Evolutionary conservation across 2,113 vertebrate species (phyloP), one percentile per base, ranked within the genome.

Genomic region (Myodes glareolus): DNA sequence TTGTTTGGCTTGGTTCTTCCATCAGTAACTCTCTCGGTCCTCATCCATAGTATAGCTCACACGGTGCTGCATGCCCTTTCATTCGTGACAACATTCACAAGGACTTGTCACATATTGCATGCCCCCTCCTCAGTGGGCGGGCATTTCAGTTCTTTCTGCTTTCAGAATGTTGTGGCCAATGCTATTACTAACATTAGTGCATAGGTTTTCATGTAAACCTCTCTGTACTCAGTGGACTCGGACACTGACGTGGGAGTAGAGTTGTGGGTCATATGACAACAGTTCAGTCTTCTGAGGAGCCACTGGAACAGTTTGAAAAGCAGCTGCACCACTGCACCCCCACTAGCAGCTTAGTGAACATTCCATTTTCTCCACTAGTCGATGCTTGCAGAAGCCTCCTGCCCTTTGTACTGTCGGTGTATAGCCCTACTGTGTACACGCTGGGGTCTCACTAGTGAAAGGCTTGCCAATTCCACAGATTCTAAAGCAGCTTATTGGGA

Each of bases 221-320:
- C 29, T 42, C 13, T 88, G 12, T 80, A 76, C 84, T 93, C 7
- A 1, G 6, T 93, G 86, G 29, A 58, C 52, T 47, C 72, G 10
- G 23, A 3, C 39, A 6, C 29, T 45, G 39, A 23, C 16, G 2
- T 47, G 29, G 42, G 19, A 96, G 31, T 45, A 52, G 31, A 91
- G 86, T 88, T 73, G 1, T 27, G 13, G 19, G 33, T 88, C 7
- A 6, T 39, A 84, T n/a, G n/a, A n/a, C 76, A 85, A 50, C 45
- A 91, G 45, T 87, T 73, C 78, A 21, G 63, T 68, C 85, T 84
- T 75, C 73, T 58, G 63, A 72, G 42, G 50, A 96, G 76, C 14
- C n/a, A 10, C 82, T 19, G 19, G 19, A n/a, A 19, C 33, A 27
- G 58, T 90, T 91, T 88, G 45, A 39, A 73, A 12, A 94, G 42